A percentile compares a stretch with the other conserved stretches of the same genome.
Conservation (phyloP, 2,888 invertebrate species). For the Eucriotettix oculatus region DNA sequence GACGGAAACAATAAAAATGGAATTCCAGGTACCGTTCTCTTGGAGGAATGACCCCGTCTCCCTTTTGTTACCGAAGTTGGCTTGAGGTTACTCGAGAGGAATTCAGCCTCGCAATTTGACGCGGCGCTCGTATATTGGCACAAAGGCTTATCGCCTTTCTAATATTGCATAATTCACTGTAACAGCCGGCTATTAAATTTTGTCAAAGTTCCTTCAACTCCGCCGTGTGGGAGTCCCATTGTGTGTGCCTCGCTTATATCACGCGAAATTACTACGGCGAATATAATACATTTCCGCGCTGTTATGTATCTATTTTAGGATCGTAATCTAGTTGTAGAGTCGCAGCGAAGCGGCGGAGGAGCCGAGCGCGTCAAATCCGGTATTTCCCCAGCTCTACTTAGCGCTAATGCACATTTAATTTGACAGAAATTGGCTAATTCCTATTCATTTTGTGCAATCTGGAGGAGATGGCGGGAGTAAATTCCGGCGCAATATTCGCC, state of each 20-base stretch:
- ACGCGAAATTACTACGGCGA: background rate
- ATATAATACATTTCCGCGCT: background rate
- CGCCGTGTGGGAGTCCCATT: background rate
- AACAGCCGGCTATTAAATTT: background rate
- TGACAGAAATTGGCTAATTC: conserved; percentile 28
- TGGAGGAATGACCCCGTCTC: background rate
- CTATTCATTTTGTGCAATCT: conserved; percentile 24
- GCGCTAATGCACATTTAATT: conserved; percentile 27
- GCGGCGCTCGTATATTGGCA: background rate
- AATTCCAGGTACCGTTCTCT: no score
- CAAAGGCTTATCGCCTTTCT: background rate
- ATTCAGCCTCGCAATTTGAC: background rate
- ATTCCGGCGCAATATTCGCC: conserved; percentile 13
- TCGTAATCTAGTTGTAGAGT: background rate
- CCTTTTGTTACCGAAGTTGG: background rate
- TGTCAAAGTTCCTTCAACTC: background rate
- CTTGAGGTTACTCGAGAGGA: background rate
- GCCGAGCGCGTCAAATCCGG: conserved; percentile 1
- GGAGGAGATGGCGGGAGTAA: conserved; percentile 6
- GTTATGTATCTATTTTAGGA: background rate
- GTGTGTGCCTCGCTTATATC: background rate
- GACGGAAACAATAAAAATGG: no score
- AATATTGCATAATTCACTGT: background rate
- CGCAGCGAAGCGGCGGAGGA: background rate
- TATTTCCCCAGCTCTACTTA: conserved; percentile 15